Evolutionary conservation across 2,888 invertebrate species (phyloP), one percentile per base, ranked within the genome.

Genomic region (Archaeoteleia sp.): DNA sequence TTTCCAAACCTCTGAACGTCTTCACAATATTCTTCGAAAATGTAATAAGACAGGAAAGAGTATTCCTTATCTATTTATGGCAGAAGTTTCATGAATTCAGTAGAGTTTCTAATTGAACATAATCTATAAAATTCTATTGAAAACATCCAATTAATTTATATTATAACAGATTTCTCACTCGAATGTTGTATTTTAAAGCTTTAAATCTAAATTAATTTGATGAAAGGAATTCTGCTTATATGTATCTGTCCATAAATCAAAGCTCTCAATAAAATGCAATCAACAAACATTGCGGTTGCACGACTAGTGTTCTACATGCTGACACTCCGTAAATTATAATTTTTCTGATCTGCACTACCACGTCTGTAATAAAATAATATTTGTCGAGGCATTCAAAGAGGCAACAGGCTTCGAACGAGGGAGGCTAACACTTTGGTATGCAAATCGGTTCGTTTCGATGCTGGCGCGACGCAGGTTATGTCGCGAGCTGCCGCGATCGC

Each of bases 391-490:
- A 34, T 5, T 46, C 27, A 55, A 35, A 12, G 39, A 34, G 45
- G 63, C 66, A 67, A 49, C 29, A 45, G 58, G 49, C 53, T 23
- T 25, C 29, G 29, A 13, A 27, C 42, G 43, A 45, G 35, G 25
- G 12, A 53, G 60, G 57, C 49, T 57, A 55, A 48, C 60, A 54
- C 66, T 42, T 69, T 46, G 61, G 73, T 79, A 79, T 78, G 78
- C 77, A 76, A 79, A 79, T 79, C 70, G 70, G 37, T 72, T 66
- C 67, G 72, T 68, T 74, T 65, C 62, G 70, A 71, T 70, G 49
- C 61, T 46, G 58, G 60, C 63, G 67, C 70, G 72, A 37, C 45
- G 37, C 65, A 62, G 73, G 62, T 66, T 68, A 61, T 70, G 72
- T 70, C 76, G 74, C 72, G 69, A 67, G 68, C 72, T 68, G 65